Conservation (phyloP, 2,888 invertebrate species). For the Trissolcus japonicus region DNA sequence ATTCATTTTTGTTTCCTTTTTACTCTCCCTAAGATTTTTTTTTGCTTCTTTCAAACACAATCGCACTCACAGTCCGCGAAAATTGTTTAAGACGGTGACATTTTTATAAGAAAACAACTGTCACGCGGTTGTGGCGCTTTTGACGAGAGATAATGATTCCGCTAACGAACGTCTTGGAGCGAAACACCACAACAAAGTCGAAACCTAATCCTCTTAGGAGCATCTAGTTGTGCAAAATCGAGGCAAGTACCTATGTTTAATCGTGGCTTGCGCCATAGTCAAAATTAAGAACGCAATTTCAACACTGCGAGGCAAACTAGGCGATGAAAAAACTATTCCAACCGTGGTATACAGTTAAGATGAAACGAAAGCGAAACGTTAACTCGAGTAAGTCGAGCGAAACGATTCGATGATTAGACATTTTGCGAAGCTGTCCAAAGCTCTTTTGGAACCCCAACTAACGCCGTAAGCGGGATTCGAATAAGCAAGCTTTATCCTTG, state of each 20-base stretch:
- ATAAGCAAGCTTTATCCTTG: constrained; percentile 70
- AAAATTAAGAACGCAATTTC: constrained; percentile 22
- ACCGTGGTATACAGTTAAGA: constrained; percentile 20
- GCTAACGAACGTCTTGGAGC: constrained; percentile 60
- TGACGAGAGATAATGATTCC: constrained; percentile 55
- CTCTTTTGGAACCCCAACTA: constrained; percentile 57
- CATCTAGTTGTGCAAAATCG: constrained; percentile 42
- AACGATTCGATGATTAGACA: constrained; percentile 64
- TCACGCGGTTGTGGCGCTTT: constrained; percentile 54
- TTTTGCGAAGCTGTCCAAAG: constrained; percentile 62
- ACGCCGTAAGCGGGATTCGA: constrained; percentile 54
- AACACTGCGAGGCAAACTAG: constrained; percentile 1
- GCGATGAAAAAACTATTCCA: constrained; percentile 8
- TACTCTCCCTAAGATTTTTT: not conserved
- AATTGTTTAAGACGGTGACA: not conserved
- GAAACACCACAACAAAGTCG: constrained; percentile 60
- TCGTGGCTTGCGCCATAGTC: constrained; percentile 4
- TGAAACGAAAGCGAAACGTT: constrained; percentile 32
- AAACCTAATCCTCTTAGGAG: constrained; percentile 58
- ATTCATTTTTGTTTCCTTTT: too few species aligned
- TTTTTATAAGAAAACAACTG: constrained; percentile 40
- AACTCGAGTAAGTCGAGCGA: constrained; percentile 57
- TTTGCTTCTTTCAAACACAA: not conserved
- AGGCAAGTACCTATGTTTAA: constrained; percentile 31
- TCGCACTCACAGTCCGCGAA: not conserved